Evolutionary conservation across 2,888 invertebrate genomes (phyloP), one percentile per base, ranked within the genome.

Genomic region (Apamea sordens): DNA sequence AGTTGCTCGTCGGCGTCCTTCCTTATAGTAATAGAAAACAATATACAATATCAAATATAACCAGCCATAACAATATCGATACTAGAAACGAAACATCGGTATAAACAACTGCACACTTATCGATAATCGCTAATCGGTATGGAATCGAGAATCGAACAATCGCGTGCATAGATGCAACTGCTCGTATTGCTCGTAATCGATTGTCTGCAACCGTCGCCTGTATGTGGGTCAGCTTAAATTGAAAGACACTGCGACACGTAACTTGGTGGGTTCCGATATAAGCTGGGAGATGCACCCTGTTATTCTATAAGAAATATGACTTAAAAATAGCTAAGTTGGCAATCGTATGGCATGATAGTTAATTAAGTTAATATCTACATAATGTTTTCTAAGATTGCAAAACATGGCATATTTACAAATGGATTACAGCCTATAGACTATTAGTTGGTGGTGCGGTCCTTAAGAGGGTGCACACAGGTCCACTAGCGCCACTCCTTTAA

Each of bases 141-240:
- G 80, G 69, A 85, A 88, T 89, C 83, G 85, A 83, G 86, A 84
- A 90, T 89, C 85, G 86, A 88, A 83, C 82, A 80, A 90, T 93
- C 91, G 93, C 93, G 92, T 93, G 93, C 91, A 90, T 87, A 87
- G 90, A 90, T 92, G 92, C 92, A 91, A 91, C 88, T 89, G 86
- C 83, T 84, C 83, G 87, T 90, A 90, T 87, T 89, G 86, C 82
- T 83, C 83, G 87, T 89, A 92, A 93, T 93, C 92, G 92, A 87
- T 86, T 89, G 85, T 87, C 88, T 84, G 89, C 83, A 87, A 80
- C 77, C 64, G 83, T 77, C 77, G 77, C 69, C 21, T 70, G 70
- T 73, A 92, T 92, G 89, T 92, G 91, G 92, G 92, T 92, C 92
- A 88, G 86, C 80, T 81, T 80, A 86, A 90, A 92, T 92, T 91